These are phyloP conservation scores for Parapsyche elsis DNA, from an alignment of 1,140 invertebrate genomes.

Conservation along the genomic window DNA sequence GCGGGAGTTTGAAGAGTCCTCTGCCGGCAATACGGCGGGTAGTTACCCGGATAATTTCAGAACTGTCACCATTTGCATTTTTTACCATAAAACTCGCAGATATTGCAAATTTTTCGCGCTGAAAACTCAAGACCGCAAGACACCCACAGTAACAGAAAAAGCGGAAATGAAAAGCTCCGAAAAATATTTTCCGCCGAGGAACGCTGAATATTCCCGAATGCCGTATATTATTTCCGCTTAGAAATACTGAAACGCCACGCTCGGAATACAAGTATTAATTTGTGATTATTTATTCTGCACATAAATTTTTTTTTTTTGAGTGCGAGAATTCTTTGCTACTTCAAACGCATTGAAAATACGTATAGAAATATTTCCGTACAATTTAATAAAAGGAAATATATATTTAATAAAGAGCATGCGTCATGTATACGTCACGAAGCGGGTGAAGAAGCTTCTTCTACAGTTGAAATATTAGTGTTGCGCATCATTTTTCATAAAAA, in stretches of 20 bases:
- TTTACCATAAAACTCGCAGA: constrained; percentile 28
- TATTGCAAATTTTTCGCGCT: constrained; percentile 29
- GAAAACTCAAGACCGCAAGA: constrained; percentile 7
- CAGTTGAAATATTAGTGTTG: background rate
- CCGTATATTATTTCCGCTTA: constrained; percentile 9
- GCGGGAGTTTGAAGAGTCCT: constrained; percentile 1
- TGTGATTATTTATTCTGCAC: background rate
- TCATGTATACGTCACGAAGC: too few species aligned
- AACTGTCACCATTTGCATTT: constrained; percentile 32
- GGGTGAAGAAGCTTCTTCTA: too few species aligned
- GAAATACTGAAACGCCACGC: background rate
- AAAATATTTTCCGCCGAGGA: constrained; percentile 1
- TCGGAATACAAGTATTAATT: constrained; percentile 9
- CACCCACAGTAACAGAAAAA: background rate
- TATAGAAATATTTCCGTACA: too few species aligned
- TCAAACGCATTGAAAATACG: too few species aligned
- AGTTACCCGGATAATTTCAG: constrained; percentile 32
- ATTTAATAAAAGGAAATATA: too few species aligned
- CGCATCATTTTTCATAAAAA: background rate
- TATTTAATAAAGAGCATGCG: too few species aligned
- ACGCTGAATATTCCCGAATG: constrained; percentile 10
- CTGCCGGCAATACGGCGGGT: constrained; percentile 5
- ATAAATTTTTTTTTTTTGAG: background rate
- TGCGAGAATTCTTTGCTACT: background rate
- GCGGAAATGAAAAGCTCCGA: constrained; percentile 17